Base-by-base conservation (phyloP, 2,888 invertebrate genomes). In the Branchipolynoe longqiensis region DNA sequence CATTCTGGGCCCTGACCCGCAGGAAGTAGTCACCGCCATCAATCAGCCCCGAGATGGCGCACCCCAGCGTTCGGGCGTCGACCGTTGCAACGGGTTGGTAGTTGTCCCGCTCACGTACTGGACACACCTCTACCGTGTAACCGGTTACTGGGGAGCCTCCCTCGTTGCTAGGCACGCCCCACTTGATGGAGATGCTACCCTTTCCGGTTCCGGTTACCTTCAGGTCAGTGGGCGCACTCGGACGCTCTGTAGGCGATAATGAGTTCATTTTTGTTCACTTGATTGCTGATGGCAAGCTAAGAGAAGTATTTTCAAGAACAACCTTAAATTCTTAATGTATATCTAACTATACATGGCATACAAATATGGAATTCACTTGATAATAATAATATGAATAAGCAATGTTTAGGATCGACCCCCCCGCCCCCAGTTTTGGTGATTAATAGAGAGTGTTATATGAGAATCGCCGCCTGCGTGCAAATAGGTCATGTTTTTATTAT, bases 1-100 rank as follows among this genome's bases (percentile, higher is more conserved):
- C 95, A 94, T 98, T 98, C 85, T 97, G 95, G 0, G 98, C 97
- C 0, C 97, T 97, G 12, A 98, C 95, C 85, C 97, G 95, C 93
- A 98, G 97, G 92, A 97, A 96, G 93, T 97, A 98, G 14, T 87
- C 84, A 28, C 81, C 85, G 22, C 88, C 89, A 6, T 87, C 87
- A 6, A 28, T n/a, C 36, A 89, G 83, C 22, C 58, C 84, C 3
- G 41, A 64, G 58, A 88, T 85, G 54, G 91, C 91, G 87, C 88
- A 91, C 12, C 22, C n/a, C 8, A 8, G 56, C 31, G 82, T 82
- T 6, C 12, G 25, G 56, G 82, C 59, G 81, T 87, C 88, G 0
- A 87, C 87, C 56, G 85, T 88, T 69, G 25, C 78, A 86, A 81
- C 88, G 87, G 88, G 4, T 25, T 84, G 6, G 85, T 78, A 22